Conservation (phyloP, 2,888 invertebrate genomes). For the Tenthredo mesomela region DNA sequence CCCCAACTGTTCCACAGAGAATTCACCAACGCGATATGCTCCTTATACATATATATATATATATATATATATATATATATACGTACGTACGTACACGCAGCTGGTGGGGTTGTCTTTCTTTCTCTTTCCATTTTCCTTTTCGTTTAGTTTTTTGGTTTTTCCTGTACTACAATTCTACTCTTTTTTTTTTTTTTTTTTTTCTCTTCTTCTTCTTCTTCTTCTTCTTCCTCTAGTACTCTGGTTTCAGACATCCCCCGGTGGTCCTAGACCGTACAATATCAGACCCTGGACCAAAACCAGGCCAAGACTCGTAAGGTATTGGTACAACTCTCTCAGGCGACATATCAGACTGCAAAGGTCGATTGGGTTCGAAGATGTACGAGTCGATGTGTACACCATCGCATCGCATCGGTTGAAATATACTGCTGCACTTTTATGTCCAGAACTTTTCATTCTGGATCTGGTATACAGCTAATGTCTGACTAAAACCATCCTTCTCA, state of each 20-base stretch:
- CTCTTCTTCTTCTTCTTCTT: background rate
- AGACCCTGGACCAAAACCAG: background rate
- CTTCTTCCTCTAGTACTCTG: background rate
- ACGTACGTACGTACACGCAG: background rate
- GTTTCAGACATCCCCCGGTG: background rate
- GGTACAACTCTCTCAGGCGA: background rate
- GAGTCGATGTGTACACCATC: background rate
- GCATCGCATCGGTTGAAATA: too few species aligned
- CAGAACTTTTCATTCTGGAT: background rate
- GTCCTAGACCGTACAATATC: background rate
- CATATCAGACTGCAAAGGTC: slow-evolving; percentile 21
- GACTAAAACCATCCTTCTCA: background rate
- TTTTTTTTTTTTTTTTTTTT: background rate
- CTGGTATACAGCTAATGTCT: background rate
- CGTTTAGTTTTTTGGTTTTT: background rate
- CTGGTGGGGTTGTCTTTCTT: background rate
- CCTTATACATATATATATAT: too few species aligned
- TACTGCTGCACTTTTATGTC: background rate
- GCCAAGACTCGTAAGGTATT: background rate
- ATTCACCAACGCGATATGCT: background rate
- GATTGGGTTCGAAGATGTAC: slow-evolving; percentile 14
- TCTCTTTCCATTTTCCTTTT: too few species aligned
- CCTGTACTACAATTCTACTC: too few species aligned
- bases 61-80: too few species aligned
- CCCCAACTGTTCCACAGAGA: slow-evolving; percentile 30